Evolutionary conservation across 2,888 invertebrate species (phyloP).

Genomic region (Hermaeophaga mercurialis): DNA sequence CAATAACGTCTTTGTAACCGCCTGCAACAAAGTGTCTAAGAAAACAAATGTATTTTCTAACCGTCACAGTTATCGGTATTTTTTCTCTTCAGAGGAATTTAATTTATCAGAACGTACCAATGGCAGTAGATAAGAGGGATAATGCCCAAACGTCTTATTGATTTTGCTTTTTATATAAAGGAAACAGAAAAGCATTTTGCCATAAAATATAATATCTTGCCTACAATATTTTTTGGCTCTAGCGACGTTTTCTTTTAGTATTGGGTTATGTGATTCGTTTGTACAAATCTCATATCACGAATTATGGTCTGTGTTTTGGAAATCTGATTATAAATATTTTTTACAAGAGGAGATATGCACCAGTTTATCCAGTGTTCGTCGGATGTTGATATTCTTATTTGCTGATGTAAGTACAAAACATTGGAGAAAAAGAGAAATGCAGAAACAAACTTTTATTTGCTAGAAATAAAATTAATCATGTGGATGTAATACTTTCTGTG

Average conservation of each 20-base stretch:
- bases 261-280: neutral
- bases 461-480: no score
- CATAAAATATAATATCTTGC: slow-evolving; percentile 14
- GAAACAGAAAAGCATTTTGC: slow-evolving; percentile 13
- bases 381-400: no score
- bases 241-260: slow-evolving; percentile 3
- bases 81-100: slow-evolving; percentile 9
- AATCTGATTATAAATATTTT: no score
- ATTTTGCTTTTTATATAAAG: slow-evolving; percentile 3
- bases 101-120: slow-evolving; percentile 12
- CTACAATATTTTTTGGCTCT: neutral
- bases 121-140: slow-evolving; percentile 10
- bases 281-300: no score
- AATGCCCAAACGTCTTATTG: slow-evolving; percentile 12
- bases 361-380: no score
- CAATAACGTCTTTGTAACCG: slow-evolving; percentile 24
- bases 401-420: no score
- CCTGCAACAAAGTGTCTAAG: slow-evolving; percentile 18
- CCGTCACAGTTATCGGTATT: slow-evolving; percentile 16
- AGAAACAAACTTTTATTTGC: no score
- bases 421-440: no score
- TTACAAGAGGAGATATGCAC: no score
- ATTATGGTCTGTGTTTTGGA: no score
- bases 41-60: slow-evolving; percentile 26
- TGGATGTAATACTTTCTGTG: neutral